Evolutionary conservation across 2,113 vertebrate genomes (phyloP), one percentile per base, ranked within the genome.

Genomic region (Psophia crepitans): DNA sequence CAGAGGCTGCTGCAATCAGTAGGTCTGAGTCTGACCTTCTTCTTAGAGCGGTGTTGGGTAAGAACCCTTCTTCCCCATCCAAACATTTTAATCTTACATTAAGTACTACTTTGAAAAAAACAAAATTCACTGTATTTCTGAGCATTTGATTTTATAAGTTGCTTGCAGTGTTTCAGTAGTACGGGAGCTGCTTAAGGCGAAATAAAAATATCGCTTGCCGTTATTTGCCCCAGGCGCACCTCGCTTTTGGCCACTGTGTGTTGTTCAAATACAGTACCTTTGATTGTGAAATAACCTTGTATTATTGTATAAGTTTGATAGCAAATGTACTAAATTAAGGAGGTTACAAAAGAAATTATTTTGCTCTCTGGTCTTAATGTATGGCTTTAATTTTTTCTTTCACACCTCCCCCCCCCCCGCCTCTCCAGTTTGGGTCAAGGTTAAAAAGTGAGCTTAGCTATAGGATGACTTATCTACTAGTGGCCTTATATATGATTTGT

Each of bases 381-480:
- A 6, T 26, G 41, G n/a, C n/a, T n/a, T n/a, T n/a, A n/a, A n/a
- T 76, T 49, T 26, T 37, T 9, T 8, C 61, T 33, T 12, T 15
- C n/a, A n/a, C n/a, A n/a, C n/a, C 8, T 12, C 1, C 6, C 6
- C 1, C 1, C 4, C 5, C 1, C 6, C 6, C 1, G 1, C 4
- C 5, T 11, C 14, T 64, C 4, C 5, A 39, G 6, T 46, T 33
- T 27, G 54, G 81, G n/a, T 51, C 12, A 13, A 71, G 73, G 30
- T 57, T 68, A 12, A 57, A 70, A 84, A 44, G 14, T n/a, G 56
- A 84, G 8, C 12, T 35, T 49, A 46, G 57, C 35, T 76, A 3
- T 46, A 33, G 60, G 30, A 8, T 48, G 32, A 16, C 12, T 76
- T 53, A 21, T 0, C n/a, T 57, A 14, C 48, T 14, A 41, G 28